Base-by-base conservation (phyloP, 2,797 vertebrate genomes). In the Sebastes taczanowskii region DNA sequence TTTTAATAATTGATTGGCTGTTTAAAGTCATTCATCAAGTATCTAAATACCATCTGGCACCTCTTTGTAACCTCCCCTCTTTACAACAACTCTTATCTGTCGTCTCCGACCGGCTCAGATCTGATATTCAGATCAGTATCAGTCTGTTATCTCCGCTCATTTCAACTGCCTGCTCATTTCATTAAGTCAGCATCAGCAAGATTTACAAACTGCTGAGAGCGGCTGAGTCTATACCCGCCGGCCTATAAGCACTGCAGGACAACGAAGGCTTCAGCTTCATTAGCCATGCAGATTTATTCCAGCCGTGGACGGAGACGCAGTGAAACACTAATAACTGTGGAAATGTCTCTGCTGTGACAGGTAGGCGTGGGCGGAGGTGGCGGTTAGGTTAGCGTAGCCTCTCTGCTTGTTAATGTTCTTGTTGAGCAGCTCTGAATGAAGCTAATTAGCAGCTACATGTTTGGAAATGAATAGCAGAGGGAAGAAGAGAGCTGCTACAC, bases 201-300 rank as follows among this genome's bases (percentile, higher is more conserved):
- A 86, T 86, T 69, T 62, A 81, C 7, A 78, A 87, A 78, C 4
- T 80, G 85, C 89, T 84, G 86, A 82, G 66, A 66, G 52, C 68
- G 6, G 75, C 86, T 60, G 14, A 56, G 55, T 58, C 16, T 16
- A 58, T 11, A 27, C 55, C 55, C 55, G 52, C 70, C 6, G 38
- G 58, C 74, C 79, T 80, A 74, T 88, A 87, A 92, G 90, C 81
- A 80, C 90, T 66, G 73, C 72, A 78, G 82, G 82, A 77, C 64
- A 58, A 14, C 80, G 9, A 0, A 83, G 84, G 65, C 77, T 63
- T 63, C 75, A 30, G 85, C 74, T 66, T 94, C 82, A 84, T 95
- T 90, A 93, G 59, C 73, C 87, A 91, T 89, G 92, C 82, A 90
- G 88, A 94, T 90, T 29, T 91, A 89, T 92, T 93, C 93, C 79